Percentiles rank a stretch among this genome's conserved stretches.
These are phyloP conservation scores for Oscheius onirici DNA, from an alignment of 2,888 invertebrate genomes.

Conservation along the genomic window DNA sequence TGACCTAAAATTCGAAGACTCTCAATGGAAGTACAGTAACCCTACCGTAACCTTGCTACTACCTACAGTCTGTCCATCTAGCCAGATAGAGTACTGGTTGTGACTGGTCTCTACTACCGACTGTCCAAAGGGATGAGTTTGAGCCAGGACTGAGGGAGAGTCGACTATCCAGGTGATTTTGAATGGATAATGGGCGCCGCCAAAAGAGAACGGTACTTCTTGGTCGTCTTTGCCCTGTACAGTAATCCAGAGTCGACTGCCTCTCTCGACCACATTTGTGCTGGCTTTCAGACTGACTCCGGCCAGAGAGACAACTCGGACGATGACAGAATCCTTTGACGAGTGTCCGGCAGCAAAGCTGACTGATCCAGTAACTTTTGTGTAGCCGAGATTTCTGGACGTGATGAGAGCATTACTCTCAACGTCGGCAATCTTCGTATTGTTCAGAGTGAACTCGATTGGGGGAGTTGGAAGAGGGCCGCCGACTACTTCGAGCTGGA, in stretches of 20 bases:
- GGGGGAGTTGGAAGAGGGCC: constrained; percentile 60
- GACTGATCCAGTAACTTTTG: constrained; percentile 57
- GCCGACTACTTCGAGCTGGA: constrained; percentile 60
- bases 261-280: constrained; percentile 50
- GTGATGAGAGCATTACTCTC: constrained; percentile 60
- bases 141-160: constrained; percentile 38
- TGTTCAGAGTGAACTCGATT: constrained; percentile 54
- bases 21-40: not conserved
- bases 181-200: constrained; percentile 62
- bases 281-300: constrained; percentile 53
- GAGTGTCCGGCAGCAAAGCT: constrained; percentile 48
- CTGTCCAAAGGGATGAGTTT: constrained; percentile 43
- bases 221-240: constrained; percentile 51
- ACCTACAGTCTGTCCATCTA: constrained; percentile 41
- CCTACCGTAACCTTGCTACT: constrained; percentile 38
- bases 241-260: constrained; percentile 42
- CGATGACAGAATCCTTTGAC: constrained; percentile 55
- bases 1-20: constrained; percentile 23
- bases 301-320: constrained; percentile 59
- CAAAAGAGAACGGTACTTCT: constrained; percentile 63
- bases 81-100: constrained; percentile 53
- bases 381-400: constrained; percentile 54
- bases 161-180: constrained; percentile 49
- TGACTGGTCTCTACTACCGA: constrained; percentile 37
- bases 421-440: constrained; percentile 53